A percentile compares a stretch with the other conserved stretches of the same genome.
phyloP scores from a whole-genome alignment of 2,888 invertebrate species.

The Trachelus stipa region DNA sequence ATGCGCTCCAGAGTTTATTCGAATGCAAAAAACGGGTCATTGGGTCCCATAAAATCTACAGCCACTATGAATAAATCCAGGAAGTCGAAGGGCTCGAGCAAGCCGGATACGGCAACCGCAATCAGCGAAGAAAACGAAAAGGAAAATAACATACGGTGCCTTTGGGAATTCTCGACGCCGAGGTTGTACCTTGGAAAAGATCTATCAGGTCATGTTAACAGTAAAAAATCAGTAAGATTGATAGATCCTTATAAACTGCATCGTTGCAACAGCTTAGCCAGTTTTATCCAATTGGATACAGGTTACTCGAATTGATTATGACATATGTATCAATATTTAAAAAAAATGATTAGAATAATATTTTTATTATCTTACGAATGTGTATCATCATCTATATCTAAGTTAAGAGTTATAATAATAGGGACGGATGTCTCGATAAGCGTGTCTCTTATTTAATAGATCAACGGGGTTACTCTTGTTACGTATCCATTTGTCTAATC shows the following conservation, averaged over 20 bases:
- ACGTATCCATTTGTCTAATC: constrained; percentile 32
- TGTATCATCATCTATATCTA: neutral
- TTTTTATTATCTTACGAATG: neutral
- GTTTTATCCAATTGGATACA: neutral
- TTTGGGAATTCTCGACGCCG: neutral
- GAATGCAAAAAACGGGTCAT: neutral
- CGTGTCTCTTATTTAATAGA: constrained; percentile 11
- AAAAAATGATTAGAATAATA: neutral
- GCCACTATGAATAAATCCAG: neutral
- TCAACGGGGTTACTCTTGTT: constrained; percentile 6
- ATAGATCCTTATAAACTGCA: neutral
- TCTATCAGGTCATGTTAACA: neutral
- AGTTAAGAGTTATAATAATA: neutral
- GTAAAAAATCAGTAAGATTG: constrained; percentile 1
- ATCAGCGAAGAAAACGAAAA: neutral
- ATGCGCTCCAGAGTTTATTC: neutral
- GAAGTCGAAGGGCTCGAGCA: neutral
- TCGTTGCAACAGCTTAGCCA: neutral
- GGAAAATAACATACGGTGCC: neutral
- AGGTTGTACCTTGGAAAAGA: neutral
- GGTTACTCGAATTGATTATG: neutral
- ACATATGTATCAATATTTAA: neutral
- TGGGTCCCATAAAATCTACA: neutral
- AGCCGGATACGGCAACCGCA: neutral
- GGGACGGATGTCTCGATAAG: neutral